These are phyloP conservation scores for Caenorhabditis afra DNA, from an alignment of 2,888 invertebrate species.

Conservation along the genomic window DNA sequence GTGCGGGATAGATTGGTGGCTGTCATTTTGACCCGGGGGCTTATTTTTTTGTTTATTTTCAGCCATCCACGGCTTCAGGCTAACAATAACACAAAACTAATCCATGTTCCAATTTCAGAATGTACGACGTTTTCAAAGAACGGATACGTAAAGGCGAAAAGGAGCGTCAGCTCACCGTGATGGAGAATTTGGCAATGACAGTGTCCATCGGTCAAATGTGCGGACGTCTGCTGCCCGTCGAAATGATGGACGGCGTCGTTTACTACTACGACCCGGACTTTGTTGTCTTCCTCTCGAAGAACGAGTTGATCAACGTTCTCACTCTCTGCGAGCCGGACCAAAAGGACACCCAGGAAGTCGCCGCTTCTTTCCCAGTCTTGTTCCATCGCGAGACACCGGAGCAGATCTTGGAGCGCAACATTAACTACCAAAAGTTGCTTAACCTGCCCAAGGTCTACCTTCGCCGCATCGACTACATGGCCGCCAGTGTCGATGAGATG, in stretches of 20 bases:
- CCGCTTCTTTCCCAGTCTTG: slow-evolving; percentile 18
- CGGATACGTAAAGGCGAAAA: slow-evolving; percentile 20
- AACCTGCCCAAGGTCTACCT: slow-evolving; percentile 11
- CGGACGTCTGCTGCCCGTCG: slow-evolving; percentile 39
- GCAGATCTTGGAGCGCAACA: slow-evolving; percentile 27
- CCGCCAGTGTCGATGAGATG: background rate
- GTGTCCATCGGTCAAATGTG: slow-evolving; percentile 28
- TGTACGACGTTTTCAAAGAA: slow-evolving; percentile 55
- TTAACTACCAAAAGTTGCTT: slow-evolving; percentile 29
- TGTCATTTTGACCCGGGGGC: slow-evolving; percentile 10
- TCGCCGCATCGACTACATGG: slow-evolving; percentile 30
- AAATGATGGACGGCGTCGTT: slow-evolving; percentile 30
- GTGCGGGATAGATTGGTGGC: slow-evolving; percentile 60
- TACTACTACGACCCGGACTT: slow-evolving; percentile 50
- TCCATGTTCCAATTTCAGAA: slow-evolving; percentile 38
- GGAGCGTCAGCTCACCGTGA: slow-evolving; percentile 13
- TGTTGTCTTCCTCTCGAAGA: slow-evolving; percentile 27
- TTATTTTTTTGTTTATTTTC: background rate
- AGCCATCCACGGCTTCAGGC: too few species aligned
- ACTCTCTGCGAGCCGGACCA: slow-evolving; percentile 32
- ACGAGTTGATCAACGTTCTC: slow-evolving; percentile 37
- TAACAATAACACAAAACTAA: too few species aligned
- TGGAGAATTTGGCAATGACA: slow-evolving; percentile 39
- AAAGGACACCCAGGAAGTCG: slow-evolving; percentile 15
- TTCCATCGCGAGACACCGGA: slow-evolving; percentile 32